These are phyloP conservation scores for Aricia artaxerxes DNA, from an alignment of 2,888 invertebrate genomes.

Conservation along the genomic window DNA sequence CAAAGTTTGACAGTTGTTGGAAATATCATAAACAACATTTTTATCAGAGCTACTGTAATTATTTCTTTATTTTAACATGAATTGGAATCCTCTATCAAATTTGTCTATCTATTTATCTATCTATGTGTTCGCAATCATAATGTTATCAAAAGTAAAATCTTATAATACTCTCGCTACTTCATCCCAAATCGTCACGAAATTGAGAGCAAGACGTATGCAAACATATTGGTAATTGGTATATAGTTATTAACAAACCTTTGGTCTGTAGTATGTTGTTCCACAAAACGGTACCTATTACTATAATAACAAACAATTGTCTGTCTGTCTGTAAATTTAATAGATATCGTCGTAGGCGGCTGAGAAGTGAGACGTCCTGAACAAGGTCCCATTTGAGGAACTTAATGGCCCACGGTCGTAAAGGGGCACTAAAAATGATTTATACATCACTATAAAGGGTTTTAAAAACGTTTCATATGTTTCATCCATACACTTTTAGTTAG, in stretches of 20 bases:
- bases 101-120: no score
- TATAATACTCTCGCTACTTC: no score
- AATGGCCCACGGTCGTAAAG: conserved; percentile 18
- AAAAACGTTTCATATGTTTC: background rate
- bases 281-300: background rate
- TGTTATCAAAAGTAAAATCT: no score
- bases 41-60: background rate
- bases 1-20: background rate
- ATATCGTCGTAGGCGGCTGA: background rate
- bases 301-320: background rate
- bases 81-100: no score
- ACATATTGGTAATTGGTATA: background rate
- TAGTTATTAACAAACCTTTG: background rate
- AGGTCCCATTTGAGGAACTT: conserved; percentile 3
- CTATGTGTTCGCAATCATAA: no score
- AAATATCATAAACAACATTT: background rate
- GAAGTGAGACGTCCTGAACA: background rate
- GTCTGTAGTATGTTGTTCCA: background rate
- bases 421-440: conserved; percentile 24
- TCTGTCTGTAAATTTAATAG: background rate
- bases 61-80: background rate
- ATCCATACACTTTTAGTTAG: background rate
- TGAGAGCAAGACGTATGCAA: background rate
- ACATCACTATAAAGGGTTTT: background rate
- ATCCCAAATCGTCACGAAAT: no score